Conservation (phyloP, 2,888 invertebrate genomes). For the Malthinus seriepunctatus region DNA sequence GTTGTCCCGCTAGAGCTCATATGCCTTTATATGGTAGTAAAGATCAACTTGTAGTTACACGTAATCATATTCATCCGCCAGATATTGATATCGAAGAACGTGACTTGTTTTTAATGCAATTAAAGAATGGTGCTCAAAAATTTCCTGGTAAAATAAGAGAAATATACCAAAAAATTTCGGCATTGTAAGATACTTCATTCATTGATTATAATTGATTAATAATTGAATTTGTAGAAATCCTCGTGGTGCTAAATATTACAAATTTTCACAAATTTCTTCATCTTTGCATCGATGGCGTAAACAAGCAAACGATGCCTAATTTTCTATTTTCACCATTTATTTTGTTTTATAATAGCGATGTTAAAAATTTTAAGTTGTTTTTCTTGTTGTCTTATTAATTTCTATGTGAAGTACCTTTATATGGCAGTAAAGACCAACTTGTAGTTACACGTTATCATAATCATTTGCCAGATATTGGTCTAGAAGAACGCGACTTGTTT, state of each 20-base stretch:
- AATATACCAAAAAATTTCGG: constrained; percentile 2
- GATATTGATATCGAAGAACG: constrained; percentile 25
- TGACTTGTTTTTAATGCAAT: not conserved
- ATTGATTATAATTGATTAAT: not conserved
- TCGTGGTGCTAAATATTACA: constrained; percentile 29
- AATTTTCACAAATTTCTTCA: constrained; percentile 29
- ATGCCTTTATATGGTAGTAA: constrained; percentile 24
- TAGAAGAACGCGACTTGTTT: constrained; percentile 8
- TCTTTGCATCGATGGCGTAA: constrained; percentile 35
- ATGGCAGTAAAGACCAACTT: constrained; percentile 25
- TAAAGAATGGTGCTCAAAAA: not conserved
- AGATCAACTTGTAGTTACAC: constrained; percentile 30
- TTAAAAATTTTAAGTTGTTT: too few relatives aligned
- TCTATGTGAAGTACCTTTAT: too few relatives aligned
- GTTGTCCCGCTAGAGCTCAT: constrained; percentile 34
- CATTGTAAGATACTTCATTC: constrained; percentile 5
- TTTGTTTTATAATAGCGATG: not conserved
- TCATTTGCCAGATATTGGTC: constrained; percentile 34
- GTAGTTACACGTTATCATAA: constrained; percentile 34
- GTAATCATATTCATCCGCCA: constrained; percentile 37
- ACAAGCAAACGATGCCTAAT: constrained; percentile 11
- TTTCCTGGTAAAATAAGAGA: constrained; percentile 6
- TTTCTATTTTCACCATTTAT: not conserved
- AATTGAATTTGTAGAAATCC: constrained; percentile 35
- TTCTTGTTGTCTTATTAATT: too few relatives aligned